These are phyloP conservation scores for Macquaria australasica DNA, from an alignment of 2,113 vertebrate species.

Conservation along the genomic window DNA sequence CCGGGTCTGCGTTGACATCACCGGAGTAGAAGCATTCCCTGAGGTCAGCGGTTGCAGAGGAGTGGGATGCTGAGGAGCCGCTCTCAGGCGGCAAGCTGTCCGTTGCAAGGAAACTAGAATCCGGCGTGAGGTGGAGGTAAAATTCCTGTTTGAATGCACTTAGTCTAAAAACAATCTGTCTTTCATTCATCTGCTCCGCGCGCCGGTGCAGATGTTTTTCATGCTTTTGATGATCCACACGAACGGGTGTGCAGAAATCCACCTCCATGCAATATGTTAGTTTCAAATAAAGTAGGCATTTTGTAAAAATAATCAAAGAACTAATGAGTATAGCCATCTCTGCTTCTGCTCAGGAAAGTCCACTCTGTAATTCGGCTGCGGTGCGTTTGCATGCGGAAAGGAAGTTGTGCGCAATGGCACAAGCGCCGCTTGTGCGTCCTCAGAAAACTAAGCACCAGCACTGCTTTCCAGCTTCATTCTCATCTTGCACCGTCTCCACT, in stretches of 20 bases:
- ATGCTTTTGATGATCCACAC: conserved; percentile 84
- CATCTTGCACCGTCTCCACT: conserved; percentile 61
- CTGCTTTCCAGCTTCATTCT: conserved; percentile 22
- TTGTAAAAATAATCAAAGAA: conserved; percentile 50
- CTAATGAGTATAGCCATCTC: conserved; percentile 72
- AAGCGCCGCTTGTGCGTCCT: conserved; percentile 49
- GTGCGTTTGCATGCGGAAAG: conserved; percentile 8
- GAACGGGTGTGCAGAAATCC: conserved; percentile 88
- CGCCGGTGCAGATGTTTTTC: conserved; percentile 72
- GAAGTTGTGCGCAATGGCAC: conserved; percentile 58
- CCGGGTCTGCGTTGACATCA: conserved; percentile 90
- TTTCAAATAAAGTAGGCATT: conserved; percentile 62
- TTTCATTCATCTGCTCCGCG: conserved; percentile 68
- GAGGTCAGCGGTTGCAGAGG: conserved; percentile 70
- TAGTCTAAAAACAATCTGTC: conserved; percentile 84
- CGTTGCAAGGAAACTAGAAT: conserved; percentile 90
- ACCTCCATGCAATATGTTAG: conserved; percentile 78
- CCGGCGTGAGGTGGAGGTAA: conserved; percentile 88
- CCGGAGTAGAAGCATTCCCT: conserved; percentile 94
- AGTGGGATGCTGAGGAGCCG: conserved; percentile 67
- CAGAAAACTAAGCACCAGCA: conserved; percentile 28
- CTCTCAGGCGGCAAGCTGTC: conserved; percentile 76
- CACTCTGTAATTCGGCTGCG: conserved; percentile 18
- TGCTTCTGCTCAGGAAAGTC: conserved; percentile 41
- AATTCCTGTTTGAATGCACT: conserved; percentile 92